Conservation (phyloP, 1,140 invertebrate species). For the Hylaeus anthracinus region DNA sequence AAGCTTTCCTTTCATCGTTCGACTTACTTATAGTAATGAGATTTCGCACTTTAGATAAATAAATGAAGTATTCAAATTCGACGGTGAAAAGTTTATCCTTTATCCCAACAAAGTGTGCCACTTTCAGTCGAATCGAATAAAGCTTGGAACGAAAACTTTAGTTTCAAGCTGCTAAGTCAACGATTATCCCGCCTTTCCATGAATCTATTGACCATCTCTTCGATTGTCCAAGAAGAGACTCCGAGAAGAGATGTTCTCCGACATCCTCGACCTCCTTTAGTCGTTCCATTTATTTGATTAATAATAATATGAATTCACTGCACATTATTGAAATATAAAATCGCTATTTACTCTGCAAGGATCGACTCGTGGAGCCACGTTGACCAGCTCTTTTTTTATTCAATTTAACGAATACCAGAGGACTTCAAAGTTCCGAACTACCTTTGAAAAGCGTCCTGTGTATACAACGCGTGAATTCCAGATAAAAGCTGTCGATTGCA, state of each 20-base stretch:
- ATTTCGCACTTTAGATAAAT: neutral
- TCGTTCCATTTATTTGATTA: no score
- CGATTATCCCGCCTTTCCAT: neutral
- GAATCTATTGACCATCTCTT: neutral
- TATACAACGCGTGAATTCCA: neutral
- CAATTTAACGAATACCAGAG: no score
- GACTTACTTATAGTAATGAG: no score
- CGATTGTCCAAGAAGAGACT: conserved; percentile 8
- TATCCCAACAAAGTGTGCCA: neutral
- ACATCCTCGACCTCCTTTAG: no score
- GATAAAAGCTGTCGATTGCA: neutral
- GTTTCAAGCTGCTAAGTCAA: neutral
- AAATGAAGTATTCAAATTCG: neutral
- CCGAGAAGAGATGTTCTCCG: neutral
- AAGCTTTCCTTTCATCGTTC: no score
- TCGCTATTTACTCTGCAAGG: no score
- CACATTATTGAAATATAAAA: no score
- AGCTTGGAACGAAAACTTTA: neutral
- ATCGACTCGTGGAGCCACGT: neutral
- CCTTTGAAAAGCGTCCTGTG: no score
- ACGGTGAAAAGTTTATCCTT: neutral
- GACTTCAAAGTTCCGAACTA: no score
- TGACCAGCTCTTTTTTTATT: neutral
- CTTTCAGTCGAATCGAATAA: neutral
- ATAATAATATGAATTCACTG: no score